Evolutionary conservation across 35 echinoderm and acorn worm species (phyloP).

Genomic region (Amphiura filiformis): DNA sequence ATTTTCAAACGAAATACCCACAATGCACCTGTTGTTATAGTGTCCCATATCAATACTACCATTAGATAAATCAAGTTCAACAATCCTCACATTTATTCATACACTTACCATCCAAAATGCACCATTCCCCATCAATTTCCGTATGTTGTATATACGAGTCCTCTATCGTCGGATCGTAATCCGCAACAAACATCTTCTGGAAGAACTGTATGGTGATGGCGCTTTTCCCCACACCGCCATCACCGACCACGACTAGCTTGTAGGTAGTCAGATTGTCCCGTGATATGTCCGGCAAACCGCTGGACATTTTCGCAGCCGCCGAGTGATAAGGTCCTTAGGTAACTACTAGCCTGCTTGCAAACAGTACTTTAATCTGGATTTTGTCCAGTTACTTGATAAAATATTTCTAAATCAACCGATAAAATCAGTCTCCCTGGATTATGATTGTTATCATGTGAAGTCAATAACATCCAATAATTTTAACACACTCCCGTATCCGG

Average conservation of each 20-base stretch:
- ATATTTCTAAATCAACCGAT: neutral
- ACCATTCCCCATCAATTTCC: slow-evolving; percentile 98
- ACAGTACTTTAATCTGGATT: neutral
- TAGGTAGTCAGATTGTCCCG: slow-evolving; percentile 90
- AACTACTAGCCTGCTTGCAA: neutral
- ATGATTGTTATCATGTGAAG: neutral
- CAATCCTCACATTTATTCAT: neutral
- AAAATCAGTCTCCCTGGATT: neutral
- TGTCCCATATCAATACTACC: too few species aligned
- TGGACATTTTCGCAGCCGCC: slow-evolving; percentile 49
- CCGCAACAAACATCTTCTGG: slow-evolving; percentile 98
- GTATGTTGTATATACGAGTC: slow-evolving; percentile 98
- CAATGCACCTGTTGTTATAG: too few species aligned
- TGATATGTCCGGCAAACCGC: slow-evolving; percentile 77
- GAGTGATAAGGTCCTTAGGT: neutral
- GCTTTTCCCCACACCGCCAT: slow-evolving; percentile 97
- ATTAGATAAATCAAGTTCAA: too few species aligned
- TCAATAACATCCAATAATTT: neutral
- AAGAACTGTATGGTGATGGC: slow-evolving; percentile 99
- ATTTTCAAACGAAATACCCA: too few species aligned
- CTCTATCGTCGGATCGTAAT: slow-evolving; percentile 97
- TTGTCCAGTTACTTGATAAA: too few species aligned
- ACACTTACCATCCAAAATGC: slow-evolving; percentile 92
- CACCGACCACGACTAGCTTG: slow-evolving; percentile 93
- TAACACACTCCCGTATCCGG: neutral